Percentiles rank a stretch among this genome's conserved stretches.
Conservation (phyloP, 2,797 vertebrate genomes). For the Cuculus canorus region DNA sequence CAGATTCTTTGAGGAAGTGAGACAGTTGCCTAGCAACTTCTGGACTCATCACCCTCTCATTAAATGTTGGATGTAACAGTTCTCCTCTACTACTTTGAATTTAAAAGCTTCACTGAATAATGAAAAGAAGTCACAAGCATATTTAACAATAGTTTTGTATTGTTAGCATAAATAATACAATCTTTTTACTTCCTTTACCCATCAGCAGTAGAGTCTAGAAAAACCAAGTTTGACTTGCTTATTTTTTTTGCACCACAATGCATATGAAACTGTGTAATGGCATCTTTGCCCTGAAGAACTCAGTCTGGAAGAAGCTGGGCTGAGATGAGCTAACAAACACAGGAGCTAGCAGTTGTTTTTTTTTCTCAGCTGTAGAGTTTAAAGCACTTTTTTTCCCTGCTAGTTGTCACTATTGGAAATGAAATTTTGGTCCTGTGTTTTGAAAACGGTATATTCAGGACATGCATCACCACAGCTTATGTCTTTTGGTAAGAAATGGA, state of each 20-base stretch:
- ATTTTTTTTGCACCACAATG: background rate
- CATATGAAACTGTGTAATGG: background rate
- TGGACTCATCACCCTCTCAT: conserved; percentile 54
- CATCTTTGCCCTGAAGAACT: conserved; percentile 44
- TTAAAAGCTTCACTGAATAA: conserved; percentile 60
- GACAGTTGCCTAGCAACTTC: conserved; percentile 31
- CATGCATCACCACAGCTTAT: background rate
- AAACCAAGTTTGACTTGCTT: conserved; percentile 9
- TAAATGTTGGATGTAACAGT: conserved; percentile 51
- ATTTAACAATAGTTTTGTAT: conserved; percentile 40
- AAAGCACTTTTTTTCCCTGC: background rate
- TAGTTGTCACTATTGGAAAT: background rate
- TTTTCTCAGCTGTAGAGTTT: background rate
- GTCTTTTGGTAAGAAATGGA: background rate
- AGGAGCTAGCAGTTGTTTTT: background rate
- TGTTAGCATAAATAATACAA: conserved; percentile 58
- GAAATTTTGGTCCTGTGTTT: background rate
- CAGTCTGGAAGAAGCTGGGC: background rate
- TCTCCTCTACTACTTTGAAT: conserved; percentile 58
- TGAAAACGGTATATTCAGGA: background rate
- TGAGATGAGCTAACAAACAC: background rate
- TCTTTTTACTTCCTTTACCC: conserved; percentile 55
- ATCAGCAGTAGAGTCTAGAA: conserved; percentile 29
- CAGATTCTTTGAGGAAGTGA: conserved; percentile 42
- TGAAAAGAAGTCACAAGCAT: conserved; percentile 35